phyloP scores from a whole-genome alignment of 2,888 invertebrate species.

The Digitonthophagus gazella region DNA sequence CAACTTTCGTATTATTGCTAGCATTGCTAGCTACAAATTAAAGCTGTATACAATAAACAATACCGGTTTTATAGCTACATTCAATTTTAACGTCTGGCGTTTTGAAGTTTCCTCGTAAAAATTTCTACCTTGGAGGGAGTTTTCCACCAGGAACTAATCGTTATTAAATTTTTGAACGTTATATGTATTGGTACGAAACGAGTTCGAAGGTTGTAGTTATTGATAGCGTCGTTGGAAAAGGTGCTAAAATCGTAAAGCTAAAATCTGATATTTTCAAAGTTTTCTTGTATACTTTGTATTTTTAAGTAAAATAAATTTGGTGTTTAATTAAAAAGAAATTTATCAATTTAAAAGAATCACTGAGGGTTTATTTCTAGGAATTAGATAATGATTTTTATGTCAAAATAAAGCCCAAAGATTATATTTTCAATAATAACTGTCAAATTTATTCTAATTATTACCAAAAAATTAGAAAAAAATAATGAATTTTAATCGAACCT shows the following conservation, averaged over 20 bases:
- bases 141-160: conserved; percentile 1
- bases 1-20: too few species aligned
- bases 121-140: background rate
- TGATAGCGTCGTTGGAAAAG: background rate
- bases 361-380: too few species aligned
- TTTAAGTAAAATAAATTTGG: too few species aligned
- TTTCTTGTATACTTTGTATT: background rate
- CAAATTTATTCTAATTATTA: too few species aligned
- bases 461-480: too few species aligned
- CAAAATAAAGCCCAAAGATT: too few species aligned
- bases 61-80: background rate
- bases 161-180: conserved; percentile 13
- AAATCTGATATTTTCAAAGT: background rate
- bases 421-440: too few species aligned
- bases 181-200: background rate
- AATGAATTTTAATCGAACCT: too few species aligned
- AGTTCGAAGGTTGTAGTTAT: background rate
- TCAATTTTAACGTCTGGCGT: background rate
- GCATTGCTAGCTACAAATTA: too few species aligned
- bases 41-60: background rate
- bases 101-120: background rate
- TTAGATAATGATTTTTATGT: too few species aligned
- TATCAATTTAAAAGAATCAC: too few species aligned
- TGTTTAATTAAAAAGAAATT: too few species aligned
- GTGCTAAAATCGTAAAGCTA: background rate